Percentiles rank a stretch among this genome's conserved stretches.
Evolutionary conservation across 2,888 invertebrate genomes (phyloP).

Genomic region (Habrosyne pyritoides): DNA sequence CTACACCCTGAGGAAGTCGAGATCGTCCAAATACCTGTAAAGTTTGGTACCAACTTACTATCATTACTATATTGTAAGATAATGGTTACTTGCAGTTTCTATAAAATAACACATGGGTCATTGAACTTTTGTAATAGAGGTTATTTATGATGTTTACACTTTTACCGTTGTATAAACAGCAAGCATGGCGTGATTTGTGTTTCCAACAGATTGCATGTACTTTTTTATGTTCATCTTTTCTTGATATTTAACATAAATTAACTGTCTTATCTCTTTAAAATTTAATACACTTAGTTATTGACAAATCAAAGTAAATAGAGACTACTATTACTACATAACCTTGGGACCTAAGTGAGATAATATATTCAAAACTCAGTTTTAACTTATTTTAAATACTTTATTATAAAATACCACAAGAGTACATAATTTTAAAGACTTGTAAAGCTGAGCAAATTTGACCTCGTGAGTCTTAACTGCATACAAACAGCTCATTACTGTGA

Average conservation of each 20-base stretch:
- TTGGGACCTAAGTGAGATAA: no score
- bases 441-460: background rate
- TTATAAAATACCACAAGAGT: no score
- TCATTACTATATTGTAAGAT: background rate
- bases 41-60: background rate
- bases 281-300: no score
- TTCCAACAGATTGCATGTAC: background rate
- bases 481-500: background rate
- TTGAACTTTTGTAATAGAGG: constrained; percentile 62
- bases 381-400: no score
- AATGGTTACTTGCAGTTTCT: constrained; percentile 22
- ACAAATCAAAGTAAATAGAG: no score
- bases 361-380: no score
- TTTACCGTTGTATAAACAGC: constrained; percentile 10
- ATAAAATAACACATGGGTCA: constrained; percentile 63
- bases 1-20: constrained; percentile 16
- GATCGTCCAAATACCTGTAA: background rate
- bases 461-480: background rate
- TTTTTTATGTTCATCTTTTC: no score
- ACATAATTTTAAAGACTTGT: background rate
- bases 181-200: constrained; percentile 4
- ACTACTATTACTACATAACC: no score
- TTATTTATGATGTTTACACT: constrained; percentile 53
- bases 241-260: no score
- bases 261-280: no score